Evolutionary conservation across 2,113 vertebrate species (phyloP).

Genomic region (Trogon melanurus): DNA sequence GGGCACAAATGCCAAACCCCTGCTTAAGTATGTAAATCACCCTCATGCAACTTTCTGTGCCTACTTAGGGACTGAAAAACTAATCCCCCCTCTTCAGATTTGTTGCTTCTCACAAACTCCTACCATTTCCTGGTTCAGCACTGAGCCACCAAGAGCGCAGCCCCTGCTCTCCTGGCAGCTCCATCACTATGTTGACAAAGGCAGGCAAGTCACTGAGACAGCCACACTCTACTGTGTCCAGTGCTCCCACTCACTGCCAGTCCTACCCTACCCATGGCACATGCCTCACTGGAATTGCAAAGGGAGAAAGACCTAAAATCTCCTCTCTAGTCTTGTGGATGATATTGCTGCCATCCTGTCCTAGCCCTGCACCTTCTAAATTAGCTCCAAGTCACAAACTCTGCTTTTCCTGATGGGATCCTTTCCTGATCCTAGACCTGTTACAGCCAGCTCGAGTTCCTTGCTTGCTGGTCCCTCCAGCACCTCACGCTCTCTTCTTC

Average conservation of each 20-base stretch:
- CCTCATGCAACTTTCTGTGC: background rate
- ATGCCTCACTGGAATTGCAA: background rate
- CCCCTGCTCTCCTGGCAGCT: background rate
- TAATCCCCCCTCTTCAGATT: background rate
- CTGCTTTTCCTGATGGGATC: background rate
- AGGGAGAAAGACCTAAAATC: background rate
- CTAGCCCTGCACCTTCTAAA: background rate
- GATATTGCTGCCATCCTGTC: background rate
- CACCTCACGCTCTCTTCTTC: background rate
- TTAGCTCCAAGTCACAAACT: background rate
- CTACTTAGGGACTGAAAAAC: background rate
- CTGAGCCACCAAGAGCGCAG: background rate
- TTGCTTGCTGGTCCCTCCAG: background rate
- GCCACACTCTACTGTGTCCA: background rate
- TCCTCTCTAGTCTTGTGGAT: background rate
- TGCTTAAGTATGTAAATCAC: constrained; percentile 4
- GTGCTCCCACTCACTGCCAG: background rate
- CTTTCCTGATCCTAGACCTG: background rate
- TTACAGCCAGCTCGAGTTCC: background rate
- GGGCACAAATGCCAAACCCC: constrained; percentile 20
- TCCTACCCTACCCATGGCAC: accelerated
- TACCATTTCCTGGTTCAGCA: background rate
- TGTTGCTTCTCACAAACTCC: background rate
- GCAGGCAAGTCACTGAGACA: background rate
- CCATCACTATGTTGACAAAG: accelerated